Evolutionary conservation across 53 echinoderm and acorn worm genomes (phyloP), one percentile per base, ranked within the genome.

Genomic region (Arbacia lixula): DNA sequence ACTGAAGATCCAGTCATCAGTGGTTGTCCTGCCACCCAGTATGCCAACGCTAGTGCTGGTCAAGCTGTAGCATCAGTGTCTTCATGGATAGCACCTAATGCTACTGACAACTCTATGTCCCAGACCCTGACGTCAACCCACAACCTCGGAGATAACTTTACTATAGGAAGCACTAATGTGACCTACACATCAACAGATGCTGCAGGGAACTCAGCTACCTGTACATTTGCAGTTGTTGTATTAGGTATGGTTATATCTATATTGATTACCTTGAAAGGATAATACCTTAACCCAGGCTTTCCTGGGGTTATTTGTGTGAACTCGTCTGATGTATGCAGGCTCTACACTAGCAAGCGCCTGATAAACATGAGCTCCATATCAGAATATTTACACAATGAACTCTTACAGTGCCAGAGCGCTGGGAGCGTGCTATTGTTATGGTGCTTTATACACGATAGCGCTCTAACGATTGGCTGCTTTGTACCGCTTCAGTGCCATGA

Each of bases 21-120:
- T 38, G 29, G 43, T 24, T 90, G 90, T 39, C 83, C 83, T 51
- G 22, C 1, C 4, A 31, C 78, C 24, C 53, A 41, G 11, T 42
- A 39, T 62, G 37, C 34, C 63, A 63, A 4, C 52, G 72, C 82
- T 31, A 65, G 39, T 46, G 14, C 26, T 54, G 50, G 61, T 19
- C 32, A 54, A 21, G 32, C 16, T 5, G 39, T 50, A 26, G 53
- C 35, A 11, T 24, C 43, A 1, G 90, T 86, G 54, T 37, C 41
- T 19, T n/a, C n/a, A n/a, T 90, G 90, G 90, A 72, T 74, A 49
- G 69, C 55, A 41, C 90, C 90, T 24, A 72, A 72, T 14, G 82
- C 65, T 3, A 86, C 83, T 3, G 90, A 90, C 80, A 90, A 90
- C 28, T 41, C 81, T 66, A 81, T 86, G 25, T 54, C 34, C 26